Conservation (phyloP, 1,140 invertebrate species). For the Leptopilina clavipes region DNA sequence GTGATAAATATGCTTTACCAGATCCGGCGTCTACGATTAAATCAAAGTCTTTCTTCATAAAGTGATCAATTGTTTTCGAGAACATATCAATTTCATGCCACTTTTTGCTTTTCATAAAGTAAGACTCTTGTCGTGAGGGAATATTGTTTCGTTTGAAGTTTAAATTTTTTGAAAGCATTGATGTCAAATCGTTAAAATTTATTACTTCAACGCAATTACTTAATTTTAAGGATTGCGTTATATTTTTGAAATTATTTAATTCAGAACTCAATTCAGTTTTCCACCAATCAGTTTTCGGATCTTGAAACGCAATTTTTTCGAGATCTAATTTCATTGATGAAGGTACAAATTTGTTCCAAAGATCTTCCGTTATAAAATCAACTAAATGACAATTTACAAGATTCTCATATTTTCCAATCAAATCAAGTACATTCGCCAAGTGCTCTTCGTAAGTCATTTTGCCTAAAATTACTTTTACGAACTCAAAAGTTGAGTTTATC, state of each 20-base stretch:
- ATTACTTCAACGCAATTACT: slow-evolving; percentile 48
- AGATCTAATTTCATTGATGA: slow-evolving; percentile 74
- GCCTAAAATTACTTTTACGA: slow-evolving; percentile 33
- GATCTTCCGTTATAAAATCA: slow-evolving; percentile 83
- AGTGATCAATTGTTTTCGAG: slow-evolving; percentile 63
- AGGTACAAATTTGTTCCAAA: slow-evolving; percentile 80
- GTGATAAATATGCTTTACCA: slow-evolving; percentile 89
- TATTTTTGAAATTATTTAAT: slow-evolving; percentile 55
- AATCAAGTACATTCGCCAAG: slow-evolving; percentile 76
- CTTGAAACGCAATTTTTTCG: slow-evolving; percentile 59
- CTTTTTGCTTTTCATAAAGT: slow-evolving; percentile 88
- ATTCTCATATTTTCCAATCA: slow-evolving; percentile 77
- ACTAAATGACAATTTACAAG: slow-evolving; percentile 87
- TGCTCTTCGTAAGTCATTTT: slow-evolving; percentile 64
- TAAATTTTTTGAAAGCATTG: not conserved
- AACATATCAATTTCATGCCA: slow-evolving; percentile 85
- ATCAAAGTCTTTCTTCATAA: slow-evolving; percentile 49
- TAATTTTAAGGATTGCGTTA: slow-evolving; percentile 54
- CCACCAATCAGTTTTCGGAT: slow-evolving; percentile 32
- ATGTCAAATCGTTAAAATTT: slow-evolving; percentile 26
- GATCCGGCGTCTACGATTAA: slow-evolving; percentile 88
- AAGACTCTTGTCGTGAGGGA: slow-evolving; percentile 48
- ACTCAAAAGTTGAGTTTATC: slow-evolving; percentile 74
- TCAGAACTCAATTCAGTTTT: slow-evolving; percentile 29
- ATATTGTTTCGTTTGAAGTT: not conserved